phyloP scores from a whole-genome alignment of 2,888 invertebrate species.

The Stenurella melanura region DNA sequence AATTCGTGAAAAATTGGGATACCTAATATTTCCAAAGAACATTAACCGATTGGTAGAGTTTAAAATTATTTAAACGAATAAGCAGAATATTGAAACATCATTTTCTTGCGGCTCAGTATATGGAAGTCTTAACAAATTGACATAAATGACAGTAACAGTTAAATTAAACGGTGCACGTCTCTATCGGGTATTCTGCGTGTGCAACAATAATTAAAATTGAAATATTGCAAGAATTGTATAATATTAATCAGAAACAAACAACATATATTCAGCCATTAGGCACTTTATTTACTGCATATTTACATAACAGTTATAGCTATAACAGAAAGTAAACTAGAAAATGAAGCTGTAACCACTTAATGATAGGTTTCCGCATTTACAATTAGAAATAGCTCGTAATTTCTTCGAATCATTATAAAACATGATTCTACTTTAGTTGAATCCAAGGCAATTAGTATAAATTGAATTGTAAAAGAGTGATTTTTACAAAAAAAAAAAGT shows the following conservation, averaged over 20 bases:
- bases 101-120: neutral
- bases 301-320: slow-evolving; percentile 7
- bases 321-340: slow-evolving; percentile 4
- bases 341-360: slow-evolving; percentile 3
- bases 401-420: neutral
- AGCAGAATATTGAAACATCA: too few species aligned
- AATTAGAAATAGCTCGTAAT: neutral
- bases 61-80: too few species aligned
- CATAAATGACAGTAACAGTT: neutral
- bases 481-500: neutral
- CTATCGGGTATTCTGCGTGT: neutral
- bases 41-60: too few species aligned
- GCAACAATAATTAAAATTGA: neutral
- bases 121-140: neutral
- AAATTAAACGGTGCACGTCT: neutral
- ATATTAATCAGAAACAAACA: neutral
- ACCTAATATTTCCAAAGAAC: too few species aligned
- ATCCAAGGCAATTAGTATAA: neutral
- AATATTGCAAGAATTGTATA: neutral
- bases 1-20: too few species aligned
- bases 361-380: neutral
- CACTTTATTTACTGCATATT: neutral
- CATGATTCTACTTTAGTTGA: neutral
- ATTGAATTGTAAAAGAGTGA: neutral
- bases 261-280: neutral